Evolutionary conservation across 1,140 invertebrate genomes (phyloP), one percentile per base, ranked within the genome.

Genomic region (Trinorchestia longiramus): DNA sequence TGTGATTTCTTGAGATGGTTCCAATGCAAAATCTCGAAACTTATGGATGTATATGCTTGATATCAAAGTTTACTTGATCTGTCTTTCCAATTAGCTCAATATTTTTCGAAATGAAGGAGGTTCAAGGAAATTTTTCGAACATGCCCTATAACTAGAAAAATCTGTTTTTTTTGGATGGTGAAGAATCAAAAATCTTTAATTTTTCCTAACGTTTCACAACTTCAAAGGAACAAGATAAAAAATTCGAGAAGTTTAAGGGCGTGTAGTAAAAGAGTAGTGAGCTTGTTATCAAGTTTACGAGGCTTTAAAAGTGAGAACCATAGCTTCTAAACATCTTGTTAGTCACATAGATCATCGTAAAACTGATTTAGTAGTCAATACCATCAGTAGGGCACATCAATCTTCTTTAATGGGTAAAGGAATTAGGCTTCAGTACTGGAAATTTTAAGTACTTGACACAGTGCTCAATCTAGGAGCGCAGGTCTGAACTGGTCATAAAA

Each of bases 281-380:
- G 88, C 88, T 90, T 90, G 88, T 90, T 90, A 90, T 90, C 88
- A 43, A 90, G 88, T 90, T 90, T 90, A 90, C 88, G 88, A 43
- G 41, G 88, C 88, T 17, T 90, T 90, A 90, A 90, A 90, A 90
- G 88, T 42, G 88, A 42, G 88, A 90, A 90, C n/a, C 41, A 43
- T 77, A 28, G 88, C n/a, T 90, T 42, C 88, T 90, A 42, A 41
- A 90, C 88, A 42, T 90, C 88, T 90, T 90, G 88, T 90, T 90
- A 90, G 88, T 90, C 88, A 90, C n/a, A 90, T 42, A 90, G 88
- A 90, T 90, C 43, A 43, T 90, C 88, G 88, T 90, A 90, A 90
- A 90, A 36, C 62, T 19, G 88, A 42, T 90, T 90, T 41, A 90
- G 88, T 90, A 90, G 88, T 90, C 88, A 90, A 90, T 90, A 90